Evolutionary conservation across 2,797 vertebrate species (phyloP).

Genomic region (Malurus leucopterus): DNA sequence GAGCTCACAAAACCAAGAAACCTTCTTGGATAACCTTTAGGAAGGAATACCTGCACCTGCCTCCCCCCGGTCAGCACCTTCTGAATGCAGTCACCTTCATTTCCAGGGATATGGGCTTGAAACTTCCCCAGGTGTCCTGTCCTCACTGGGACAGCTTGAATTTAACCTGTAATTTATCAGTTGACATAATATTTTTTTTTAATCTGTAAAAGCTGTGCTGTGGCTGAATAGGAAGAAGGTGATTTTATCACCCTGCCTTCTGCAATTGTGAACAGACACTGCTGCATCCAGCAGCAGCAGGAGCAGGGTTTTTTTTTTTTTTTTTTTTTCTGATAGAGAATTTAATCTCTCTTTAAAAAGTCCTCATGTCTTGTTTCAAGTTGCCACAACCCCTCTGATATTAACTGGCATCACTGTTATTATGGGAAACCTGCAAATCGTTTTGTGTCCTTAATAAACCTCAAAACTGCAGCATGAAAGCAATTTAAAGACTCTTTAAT

Average conservation of each 20-base stretch:
- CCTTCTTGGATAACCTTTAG: neutral
- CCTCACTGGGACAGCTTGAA: neutral
- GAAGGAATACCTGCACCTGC: neutral
- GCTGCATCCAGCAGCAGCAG: neutral
- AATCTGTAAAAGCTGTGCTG: neutral
- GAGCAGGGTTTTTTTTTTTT: neutral
- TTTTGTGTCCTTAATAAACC: conserved; percentile 20
- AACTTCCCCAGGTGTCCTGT: neutral
- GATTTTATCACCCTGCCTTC: neutral
- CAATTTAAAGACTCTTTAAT: neutral
- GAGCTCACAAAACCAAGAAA: neutral
- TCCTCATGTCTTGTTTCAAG: neutral
- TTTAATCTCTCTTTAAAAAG: neutral
- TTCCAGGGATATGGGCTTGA: neutral
- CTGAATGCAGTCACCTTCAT: neutral
- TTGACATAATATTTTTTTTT: neutral
- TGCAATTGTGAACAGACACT: neutral
- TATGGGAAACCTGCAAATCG: neutral
- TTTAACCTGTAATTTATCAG: neutral
- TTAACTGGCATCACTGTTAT: neutral
- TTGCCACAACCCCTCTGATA: neutral
- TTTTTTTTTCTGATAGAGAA: neutral
- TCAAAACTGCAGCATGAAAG: neutral
- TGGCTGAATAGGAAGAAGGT: neutral
- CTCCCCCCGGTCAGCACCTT: neutral